These are phyloP conservation scores for Brachyptera risi DNA, from an alignment of 2,888 invertebrate species.

Conservation along the genomic window DNA sequence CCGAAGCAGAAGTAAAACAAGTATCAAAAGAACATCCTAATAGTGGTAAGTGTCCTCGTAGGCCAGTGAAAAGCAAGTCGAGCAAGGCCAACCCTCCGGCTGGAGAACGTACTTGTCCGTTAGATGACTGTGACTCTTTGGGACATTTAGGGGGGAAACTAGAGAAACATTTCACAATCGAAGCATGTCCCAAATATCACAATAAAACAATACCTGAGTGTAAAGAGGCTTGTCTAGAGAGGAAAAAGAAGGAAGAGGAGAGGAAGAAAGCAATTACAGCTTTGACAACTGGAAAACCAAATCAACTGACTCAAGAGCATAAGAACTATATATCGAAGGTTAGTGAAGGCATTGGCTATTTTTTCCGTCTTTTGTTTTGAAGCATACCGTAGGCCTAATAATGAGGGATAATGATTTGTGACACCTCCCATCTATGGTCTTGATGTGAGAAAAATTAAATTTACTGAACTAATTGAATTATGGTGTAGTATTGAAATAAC, in stretches of 20 bases:
- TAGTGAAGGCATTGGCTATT: no score
- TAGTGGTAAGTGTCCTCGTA: slow-evolving; percentile 23
- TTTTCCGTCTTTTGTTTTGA: no score
- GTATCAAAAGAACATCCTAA: neutral
- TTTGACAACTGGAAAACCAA: slow-evolving; percentile 34
- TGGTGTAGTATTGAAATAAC: no score
- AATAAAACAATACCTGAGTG: slow-evolving; percentile 74
- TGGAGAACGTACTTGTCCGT: slow-evolving; percentile 73
- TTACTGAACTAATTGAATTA: no score
- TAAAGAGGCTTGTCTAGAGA: slow-evolving; percentile 53
- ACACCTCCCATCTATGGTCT: no score
- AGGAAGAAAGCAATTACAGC: slow-evolving; percentile 47
- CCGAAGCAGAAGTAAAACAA: slow-evolving; percentile 35
- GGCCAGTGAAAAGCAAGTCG: slow-evolving; percentile 29
- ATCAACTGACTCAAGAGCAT: slow-evolving; percentile 10
- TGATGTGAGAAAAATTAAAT: no score
- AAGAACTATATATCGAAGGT: slow-evolving; percentile 10
- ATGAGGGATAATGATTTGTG: no score
- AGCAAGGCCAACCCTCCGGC: slow-evolving; percentile 32
- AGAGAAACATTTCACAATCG: slow-evolving; percentile 79
- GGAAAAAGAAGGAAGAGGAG: slow-evolving; percentile 55
- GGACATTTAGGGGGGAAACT: slow-evolving; percentile 83
- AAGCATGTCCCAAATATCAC: slow-evolving; percentile 90
- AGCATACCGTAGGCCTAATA: no score
- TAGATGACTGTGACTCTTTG: slow-evolving; percentile 79